Percentiles rank a stretch among this genome's conserved stretches.
phyloP scores from a whole-genome alignment of 2,888 invertebrate species.

The Drosophila monieri region DNA sequence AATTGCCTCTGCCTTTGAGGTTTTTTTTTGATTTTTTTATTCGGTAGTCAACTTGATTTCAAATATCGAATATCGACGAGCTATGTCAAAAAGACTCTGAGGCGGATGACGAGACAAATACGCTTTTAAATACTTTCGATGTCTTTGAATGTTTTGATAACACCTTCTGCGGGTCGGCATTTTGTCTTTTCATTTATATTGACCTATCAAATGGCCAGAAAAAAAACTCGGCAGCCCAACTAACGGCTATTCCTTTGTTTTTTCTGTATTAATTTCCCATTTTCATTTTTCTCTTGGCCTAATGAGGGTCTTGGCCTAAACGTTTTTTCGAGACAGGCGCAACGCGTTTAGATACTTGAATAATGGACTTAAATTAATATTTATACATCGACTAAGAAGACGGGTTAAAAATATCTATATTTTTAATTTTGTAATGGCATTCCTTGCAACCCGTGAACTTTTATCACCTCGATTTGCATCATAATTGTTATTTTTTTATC shows the following conservation, averaged over 20 bases:
- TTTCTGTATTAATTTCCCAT: slow-evolving; percentile 30
- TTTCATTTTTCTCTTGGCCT: slow-evolving; percentile 29
- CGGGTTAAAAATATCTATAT: background rate
- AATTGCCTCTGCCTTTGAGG: slow-evolving; percentile 18
- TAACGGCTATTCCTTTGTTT: slow-evolving; percentile 30
- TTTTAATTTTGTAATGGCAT: background rate
- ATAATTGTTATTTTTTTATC: slow-evolving; percentile 15
- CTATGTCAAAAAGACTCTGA: slow-evolving; percentile 11
- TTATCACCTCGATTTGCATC: slow-evolving; percentile 25
- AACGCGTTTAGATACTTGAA: slow-evolving; percentile 20
- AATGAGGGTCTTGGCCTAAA: slow-evolving; percentile 20
- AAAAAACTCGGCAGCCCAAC: slow-evolving; percentile 16
- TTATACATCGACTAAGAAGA: background rate
- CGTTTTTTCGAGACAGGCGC: slow-evolving; percentile 4
- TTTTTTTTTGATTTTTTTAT: slow-evolving; percentile 15
- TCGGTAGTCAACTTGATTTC: slow-evolving; percentile 62
- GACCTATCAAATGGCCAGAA: slow-evolving; percentile 23
- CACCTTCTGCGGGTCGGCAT: slow-evolving; percentile 26
- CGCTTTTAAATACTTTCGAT: slow-evolving; percentile 64
- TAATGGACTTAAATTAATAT: slow-evolving; percentile 20
- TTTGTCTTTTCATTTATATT: slow-evolving; percentile 24
- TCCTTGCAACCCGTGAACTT: background rate
- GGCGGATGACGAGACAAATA: slow-evolving; percentile 47
- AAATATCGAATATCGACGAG: slow-evolving; percentile 43
- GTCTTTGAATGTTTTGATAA: slow-evolving; percentile 51